Conservation (phyloP, 2,888 invertebrate species). For the Papilio elwesi region DNA sequence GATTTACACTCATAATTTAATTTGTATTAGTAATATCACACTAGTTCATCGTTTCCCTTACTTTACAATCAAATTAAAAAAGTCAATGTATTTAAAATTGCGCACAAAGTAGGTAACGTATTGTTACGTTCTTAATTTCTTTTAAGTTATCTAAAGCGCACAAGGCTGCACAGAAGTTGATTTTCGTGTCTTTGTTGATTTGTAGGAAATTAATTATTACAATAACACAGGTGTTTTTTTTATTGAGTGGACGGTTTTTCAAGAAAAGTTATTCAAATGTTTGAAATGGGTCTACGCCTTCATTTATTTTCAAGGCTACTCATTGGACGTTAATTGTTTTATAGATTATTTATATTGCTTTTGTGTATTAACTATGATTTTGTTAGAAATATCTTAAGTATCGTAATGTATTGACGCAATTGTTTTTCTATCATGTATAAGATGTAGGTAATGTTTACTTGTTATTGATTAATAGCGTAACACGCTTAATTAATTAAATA, state of each 20-base stretch:
- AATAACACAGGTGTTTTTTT: background rate
- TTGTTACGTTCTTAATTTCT: constrained; percentile 5
- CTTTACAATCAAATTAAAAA: background rate
- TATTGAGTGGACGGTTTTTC: background rate
- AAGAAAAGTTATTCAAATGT: background rate
- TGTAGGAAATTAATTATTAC: constrained; percentile 14
- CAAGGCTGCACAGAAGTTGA: constrained; percentile 13
- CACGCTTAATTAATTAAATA: too few relatives aligned
- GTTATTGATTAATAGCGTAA: too few relatives aligned
- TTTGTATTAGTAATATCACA: background rate
- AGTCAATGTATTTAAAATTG: background rate
- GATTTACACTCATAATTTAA: too few relatives aligned
- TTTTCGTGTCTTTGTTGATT: constrained; percentile 12
- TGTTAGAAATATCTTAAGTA: too few relatives aligned
- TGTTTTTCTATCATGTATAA: too few relatives aligned
- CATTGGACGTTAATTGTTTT: too few relatives aligned
- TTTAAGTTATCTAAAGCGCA: constrained; percentile 39
- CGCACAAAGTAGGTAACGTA: too few relatives aligned
- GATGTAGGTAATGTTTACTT: too few relatives aligned
- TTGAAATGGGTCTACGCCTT: background rate
- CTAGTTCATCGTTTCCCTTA: background rate
- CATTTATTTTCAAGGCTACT: background rate
- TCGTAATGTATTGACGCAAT: too few relatives aligned
- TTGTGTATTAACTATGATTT: too few relatives aligned
- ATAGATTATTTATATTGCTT: too few relatives aligned